A percentile compares a stretch with the other conserved stretches of the same genome.
phyloP scores from a whole-genome alignment of 2,797 vertebrate genomes.

The Scolopax rusticola region DNA sequence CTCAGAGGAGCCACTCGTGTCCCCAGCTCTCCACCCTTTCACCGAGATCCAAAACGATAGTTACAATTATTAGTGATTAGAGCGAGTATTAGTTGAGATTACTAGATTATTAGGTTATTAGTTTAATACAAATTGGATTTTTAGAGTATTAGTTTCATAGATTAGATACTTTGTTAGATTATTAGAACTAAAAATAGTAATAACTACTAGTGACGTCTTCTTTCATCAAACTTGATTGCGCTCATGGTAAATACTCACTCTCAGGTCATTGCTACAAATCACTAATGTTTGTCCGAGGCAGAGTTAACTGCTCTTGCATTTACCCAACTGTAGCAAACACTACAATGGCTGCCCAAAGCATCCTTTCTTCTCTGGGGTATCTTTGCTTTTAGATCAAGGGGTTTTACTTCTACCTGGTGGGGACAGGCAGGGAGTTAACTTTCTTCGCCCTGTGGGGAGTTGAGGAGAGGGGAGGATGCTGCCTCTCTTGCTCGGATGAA shows the following conservation, averaged over 20 bases:
- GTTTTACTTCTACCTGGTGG: background rate
- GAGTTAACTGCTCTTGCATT: background rate
- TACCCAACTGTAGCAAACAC: background rate
- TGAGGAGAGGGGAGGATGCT: background rate
- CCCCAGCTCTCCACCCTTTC: background rate
- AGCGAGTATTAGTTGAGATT: too few species aligned
- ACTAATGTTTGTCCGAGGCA: background rate
- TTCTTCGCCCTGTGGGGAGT: background rate
- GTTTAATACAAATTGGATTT: too few species aligned
- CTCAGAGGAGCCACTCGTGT: too few species aligned
- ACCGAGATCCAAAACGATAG: background rate
- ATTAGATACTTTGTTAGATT: background rate
- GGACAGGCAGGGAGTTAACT: background rate
- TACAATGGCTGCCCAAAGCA: background rate
- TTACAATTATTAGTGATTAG: too few species aligned
- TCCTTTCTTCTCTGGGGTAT: rapidly evolving
- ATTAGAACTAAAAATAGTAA: background rate
- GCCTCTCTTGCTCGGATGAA: background rate
- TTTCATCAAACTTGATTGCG: background rate
- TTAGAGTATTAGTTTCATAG: too few species aligned
- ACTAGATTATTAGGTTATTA: too few species aligned
- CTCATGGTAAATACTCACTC: background rate
- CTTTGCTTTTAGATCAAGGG: background rate
- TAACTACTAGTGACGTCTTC: background rate
- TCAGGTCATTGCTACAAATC: background rate